These are phyloP conservation scores for Coremacera marginata DNA, from an alignment of 2,888 invertebrate species.

Conservation along the genomic window DNA sequence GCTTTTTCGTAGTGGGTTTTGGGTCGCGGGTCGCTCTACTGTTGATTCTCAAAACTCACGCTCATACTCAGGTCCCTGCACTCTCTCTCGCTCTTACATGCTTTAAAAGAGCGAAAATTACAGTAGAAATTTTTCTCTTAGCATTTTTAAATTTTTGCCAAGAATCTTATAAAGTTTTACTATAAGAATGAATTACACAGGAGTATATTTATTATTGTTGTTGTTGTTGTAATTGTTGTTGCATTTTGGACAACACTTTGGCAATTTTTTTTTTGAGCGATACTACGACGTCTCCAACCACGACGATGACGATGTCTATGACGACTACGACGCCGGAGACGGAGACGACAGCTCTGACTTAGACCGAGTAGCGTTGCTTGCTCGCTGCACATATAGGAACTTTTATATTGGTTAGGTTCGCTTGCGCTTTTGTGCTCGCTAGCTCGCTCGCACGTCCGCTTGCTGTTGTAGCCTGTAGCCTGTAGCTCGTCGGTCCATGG, in stretches of 20 bases:
- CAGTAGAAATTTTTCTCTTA: neutral
- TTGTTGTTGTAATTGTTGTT: slow-evolving; percentile 34
- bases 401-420: slow-evolving; percentile 38
- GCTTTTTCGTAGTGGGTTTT: neutral
- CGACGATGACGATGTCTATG: neutral
- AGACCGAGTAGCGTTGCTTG: slow-evolving; percentile 16
- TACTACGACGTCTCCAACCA: slow-evolving; percentile 17
- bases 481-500: slow-evolving; percentile 30
- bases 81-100: neutral
- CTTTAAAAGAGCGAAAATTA: neutral
- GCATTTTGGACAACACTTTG: slow-evolving; percentile 32
- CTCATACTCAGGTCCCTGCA: neutral
- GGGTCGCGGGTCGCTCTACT: neutral
- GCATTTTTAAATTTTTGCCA: neutral
- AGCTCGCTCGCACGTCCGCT: slow-evolving; percentile 42
- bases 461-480: slow-evolving; percentile 52
- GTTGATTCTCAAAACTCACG: slow-evolving; percentile 33
- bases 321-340: neutral
- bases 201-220: slow-evolving; percentile 4
- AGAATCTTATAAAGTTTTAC: neutral
- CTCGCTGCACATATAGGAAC: slow-evolving; percentile 49
- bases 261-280: slow-evolving; percentile 15
- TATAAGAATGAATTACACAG: neutral
- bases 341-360: neutral
- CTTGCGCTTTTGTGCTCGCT: slow-evolving; percentile 44